Conservation (phyloP, 2,888 invertebrate species). For the Conistra vaccinii region DNA sequence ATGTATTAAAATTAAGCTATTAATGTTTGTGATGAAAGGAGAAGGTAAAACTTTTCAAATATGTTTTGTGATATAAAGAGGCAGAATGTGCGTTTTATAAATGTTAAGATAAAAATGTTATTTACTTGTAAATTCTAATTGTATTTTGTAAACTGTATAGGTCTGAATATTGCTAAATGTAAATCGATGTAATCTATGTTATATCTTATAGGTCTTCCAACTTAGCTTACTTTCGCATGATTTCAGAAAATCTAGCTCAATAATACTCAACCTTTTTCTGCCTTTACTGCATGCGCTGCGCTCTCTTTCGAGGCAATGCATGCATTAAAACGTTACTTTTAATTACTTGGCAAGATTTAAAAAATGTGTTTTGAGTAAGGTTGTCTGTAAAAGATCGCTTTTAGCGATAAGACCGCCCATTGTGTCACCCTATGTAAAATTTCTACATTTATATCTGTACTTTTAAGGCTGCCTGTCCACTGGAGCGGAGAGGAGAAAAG, state of each 20-base stretch:
- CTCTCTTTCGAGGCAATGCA: neutral
- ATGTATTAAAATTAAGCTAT: conserved; percentile 32
- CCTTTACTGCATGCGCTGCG: neutral
- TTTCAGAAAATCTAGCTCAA: conserved; percentile 23
- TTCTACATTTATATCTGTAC: too few species aligned
- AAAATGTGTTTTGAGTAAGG: neutral
- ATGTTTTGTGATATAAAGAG: conserved; percentile 21
- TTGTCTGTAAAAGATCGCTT: too few species aligned
- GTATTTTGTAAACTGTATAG: conserved; percentile 47
- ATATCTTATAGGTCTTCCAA: conserved; percentile 47
- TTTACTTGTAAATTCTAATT: conserved; percentile 35
- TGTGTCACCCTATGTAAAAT: too few species aligned
- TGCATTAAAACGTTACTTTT: conserved; percentile 13
- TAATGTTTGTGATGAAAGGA: conserved; percentile 29
- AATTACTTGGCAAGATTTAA: conserved; percentile 7
- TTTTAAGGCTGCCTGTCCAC: too few species aligned
- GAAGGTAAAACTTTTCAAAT: conserved; percentile 31
- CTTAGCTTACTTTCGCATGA: conserved; percentile 35
- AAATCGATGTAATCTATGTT: conserved; percentile 35
- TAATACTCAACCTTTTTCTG: conserved; percentile 21
- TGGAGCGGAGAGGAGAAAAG: too few species aligned
- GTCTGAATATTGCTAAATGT: conserved; percentile 49
- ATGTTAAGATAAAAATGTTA: conserved; percentile 28
- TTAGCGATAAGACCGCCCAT: too few species aligned
- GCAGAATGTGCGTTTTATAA: conserved; percentile 25